Conservation (phyloP, 1,140 invertebrate species). For the Thalassaphorura encarpata region DNA sequence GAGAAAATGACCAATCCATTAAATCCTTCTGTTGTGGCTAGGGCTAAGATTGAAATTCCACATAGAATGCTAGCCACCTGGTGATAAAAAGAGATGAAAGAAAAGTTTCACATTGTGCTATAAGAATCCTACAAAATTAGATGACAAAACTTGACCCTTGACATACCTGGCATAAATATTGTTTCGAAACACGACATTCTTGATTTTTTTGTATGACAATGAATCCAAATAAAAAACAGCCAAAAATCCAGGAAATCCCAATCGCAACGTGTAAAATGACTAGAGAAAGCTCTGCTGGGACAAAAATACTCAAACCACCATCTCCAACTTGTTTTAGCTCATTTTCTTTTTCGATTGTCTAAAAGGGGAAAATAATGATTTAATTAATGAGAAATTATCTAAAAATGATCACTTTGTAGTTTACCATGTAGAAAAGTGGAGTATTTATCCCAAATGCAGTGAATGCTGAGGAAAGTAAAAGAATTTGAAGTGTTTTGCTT, state of each 20-base stretch:
- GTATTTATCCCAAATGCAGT: slow-evolving; percentile 73
- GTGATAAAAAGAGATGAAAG: neutral
- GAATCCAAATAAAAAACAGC: slow-evolving; percentile 67
- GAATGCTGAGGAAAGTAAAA: slow-evolving; percentile 66
- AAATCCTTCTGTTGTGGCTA: slow-evolving; percentile 63
- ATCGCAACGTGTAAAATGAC: slow-evolving; percentile 63
- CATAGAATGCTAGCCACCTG: slow-evolving; percentile 53
- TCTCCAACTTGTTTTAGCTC: neutral
- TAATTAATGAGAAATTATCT: neutral
- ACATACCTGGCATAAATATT: slow-evolving; percentile 58
- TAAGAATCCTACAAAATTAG: neutral
- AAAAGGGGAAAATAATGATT: neutral
- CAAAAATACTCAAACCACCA: too few relatives aligned
- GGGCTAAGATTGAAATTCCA: slow-evolving; percentile 63
- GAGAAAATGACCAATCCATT: slow-evolving; percentile 66
- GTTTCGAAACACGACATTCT: slow-evolving; percentile 72
- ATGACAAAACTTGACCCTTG: neutral
- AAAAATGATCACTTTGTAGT: slow-evolving; percentile 26
- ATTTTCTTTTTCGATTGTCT: slow-evolving; percentile 7
- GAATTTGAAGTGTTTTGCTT: slow-evolving; percentile 71
- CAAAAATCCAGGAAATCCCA: slow-evolving; percentile 69
- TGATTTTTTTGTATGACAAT: slow-evolving; percentile 69
- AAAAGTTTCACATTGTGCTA: neutral
- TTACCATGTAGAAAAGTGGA: slow-evolving; percentile 72
- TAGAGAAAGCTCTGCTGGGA: slow-evolving; percentile 55